A percentile compares a stretch with the other conserved stretches of the same genome.
Evolutionary conservation across 2,113 vertebrate genomes (phyloP).

Genomic region (Natator depressus): DNA sequence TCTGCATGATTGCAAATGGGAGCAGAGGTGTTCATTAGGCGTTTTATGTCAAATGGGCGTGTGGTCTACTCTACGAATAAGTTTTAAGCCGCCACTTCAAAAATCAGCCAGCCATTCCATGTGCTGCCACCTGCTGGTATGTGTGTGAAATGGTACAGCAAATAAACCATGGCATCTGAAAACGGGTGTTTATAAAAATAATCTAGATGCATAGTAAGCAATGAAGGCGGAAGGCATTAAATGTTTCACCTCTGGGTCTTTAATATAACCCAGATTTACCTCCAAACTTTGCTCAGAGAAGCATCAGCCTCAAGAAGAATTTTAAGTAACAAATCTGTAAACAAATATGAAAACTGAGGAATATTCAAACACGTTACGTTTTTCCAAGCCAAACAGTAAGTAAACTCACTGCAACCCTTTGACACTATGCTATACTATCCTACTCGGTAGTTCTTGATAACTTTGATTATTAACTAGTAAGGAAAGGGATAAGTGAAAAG

Average conservation of each 20-base stretch:
- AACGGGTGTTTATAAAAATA: neutral
- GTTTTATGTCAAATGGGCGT: neutral
- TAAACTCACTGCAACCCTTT: neutral
- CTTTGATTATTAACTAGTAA: neutral
- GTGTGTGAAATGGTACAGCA: neutral
- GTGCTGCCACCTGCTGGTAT: slow-evolving; percentile 69
- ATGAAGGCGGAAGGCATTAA: neutral
- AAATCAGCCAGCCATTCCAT: neutral
- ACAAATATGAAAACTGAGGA: neutral
- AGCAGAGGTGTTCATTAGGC: neutral
- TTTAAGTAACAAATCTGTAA: neutral
- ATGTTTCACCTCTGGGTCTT: too few species aligned
- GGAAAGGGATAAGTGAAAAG: neutral
- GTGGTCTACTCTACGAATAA: neutral
- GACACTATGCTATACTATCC: neutral
- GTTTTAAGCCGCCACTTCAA: neutral
- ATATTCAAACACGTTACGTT: neutral
- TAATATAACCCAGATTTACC: neutral
- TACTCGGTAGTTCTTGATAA: neutral
- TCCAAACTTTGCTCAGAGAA: neutral
- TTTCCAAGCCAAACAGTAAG: neutral
- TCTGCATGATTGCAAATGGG: neutral
- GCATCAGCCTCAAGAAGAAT: neutral
- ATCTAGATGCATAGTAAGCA: neutral
- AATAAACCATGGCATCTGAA: neutral